phyloP scores from a whole-genome alignment of 1,140 invertebrate species.

The Pachyrhynchus sulphureomaculatus region DNA sequence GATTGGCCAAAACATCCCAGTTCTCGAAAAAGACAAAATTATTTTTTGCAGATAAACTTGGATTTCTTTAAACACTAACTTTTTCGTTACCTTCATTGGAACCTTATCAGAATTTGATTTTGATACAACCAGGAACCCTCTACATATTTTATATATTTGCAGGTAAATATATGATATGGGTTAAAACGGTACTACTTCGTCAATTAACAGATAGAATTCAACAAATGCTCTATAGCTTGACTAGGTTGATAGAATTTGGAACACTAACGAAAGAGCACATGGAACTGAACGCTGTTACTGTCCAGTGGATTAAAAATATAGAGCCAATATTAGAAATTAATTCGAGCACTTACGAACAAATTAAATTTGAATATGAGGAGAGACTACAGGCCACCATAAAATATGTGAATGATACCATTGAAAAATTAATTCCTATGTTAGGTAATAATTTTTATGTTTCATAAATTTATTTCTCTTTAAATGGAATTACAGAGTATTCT shows the following conservation, averaged over 20 bases:
- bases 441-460: conserved; percentile 43
- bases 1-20: no score
- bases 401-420: conserved; percentile 63
- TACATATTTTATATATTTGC: conserved; percentile 44
- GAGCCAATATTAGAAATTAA: conserved; percentile 72
- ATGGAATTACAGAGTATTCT: background rate
- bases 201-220: conserved; percentile 63
- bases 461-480: background rate
- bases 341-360: conserved; percentile 71
- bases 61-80: no score
- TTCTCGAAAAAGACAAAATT: no score
- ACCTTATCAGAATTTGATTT: no score
- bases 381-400: conserved; percentile 66
- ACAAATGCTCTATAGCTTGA: conserved; percentile 61
- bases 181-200: conserved; percentile 37
- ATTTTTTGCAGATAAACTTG: no score
- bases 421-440: conserved; percentile 69
- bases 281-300: conserved; percentile 64
- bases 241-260: conserved; percentile 68
- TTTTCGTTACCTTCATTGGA: no score
- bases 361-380: conserved; percentile 81
- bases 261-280: conserved; percentile 66
- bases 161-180: conserved; percentile 53
- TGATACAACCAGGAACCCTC: no score
- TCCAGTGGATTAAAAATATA: conserved; percentile 72